A percentile compares a stretch with the other conserved stretches of the same genome.
These are phyloP conservation scores for Psilopogon haemacephalus DNA, from an alignment of 2,113 vertebrate genomes.

Conservation along the genomic window DNA sequence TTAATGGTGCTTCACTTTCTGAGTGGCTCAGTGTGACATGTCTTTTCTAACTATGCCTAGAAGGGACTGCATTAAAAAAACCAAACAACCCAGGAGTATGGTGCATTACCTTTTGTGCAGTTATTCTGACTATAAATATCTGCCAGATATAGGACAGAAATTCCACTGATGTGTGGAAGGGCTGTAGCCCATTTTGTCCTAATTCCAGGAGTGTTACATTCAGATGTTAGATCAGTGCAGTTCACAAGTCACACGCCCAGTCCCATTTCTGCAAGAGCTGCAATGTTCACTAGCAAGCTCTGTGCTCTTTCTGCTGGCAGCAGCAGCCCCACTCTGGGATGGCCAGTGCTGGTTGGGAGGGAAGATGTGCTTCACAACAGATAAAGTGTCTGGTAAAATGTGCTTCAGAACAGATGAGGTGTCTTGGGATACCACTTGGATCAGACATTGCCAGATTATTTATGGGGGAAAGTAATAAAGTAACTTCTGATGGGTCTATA, in stretches of 20 bases:
- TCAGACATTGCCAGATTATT: accelerated
- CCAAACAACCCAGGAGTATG: neutral
- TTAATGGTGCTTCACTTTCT: neutral
- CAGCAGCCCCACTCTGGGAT: accelerated
- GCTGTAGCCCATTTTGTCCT: neutral
- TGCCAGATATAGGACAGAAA: neutral
- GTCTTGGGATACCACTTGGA: neutral
- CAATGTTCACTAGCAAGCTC: accelerated
- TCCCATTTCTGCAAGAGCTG: neutral
- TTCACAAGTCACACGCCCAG: neutral
- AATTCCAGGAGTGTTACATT: neutral
- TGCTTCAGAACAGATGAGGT: neutral
- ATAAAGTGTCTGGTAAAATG: neutral
- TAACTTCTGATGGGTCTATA: neutral
- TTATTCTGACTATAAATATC: neutral
- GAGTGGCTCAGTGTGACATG: neutral
- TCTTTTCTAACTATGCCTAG: neutral
- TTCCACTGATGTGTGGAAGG: neutral
- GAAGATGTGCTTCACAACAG: neutral
- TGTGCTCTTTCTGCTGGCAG: too few relatives aligned
- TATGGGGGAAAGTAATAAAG: too few relatives aligned
- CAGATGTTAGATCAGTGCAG: neutral
- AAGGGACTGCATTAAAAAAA: neutral
- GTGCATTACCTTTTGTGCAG: neutral
- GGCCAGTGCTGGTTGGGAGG: too few relatives aligned